A percentile compares a stretch with the other conserved stretches of the same genome.
These are phyloP conservation scores for Apodemus agrarius DNA, from an alignment of 2,797 vertebrate genomes.

Conservation along the genomic window DNA sequence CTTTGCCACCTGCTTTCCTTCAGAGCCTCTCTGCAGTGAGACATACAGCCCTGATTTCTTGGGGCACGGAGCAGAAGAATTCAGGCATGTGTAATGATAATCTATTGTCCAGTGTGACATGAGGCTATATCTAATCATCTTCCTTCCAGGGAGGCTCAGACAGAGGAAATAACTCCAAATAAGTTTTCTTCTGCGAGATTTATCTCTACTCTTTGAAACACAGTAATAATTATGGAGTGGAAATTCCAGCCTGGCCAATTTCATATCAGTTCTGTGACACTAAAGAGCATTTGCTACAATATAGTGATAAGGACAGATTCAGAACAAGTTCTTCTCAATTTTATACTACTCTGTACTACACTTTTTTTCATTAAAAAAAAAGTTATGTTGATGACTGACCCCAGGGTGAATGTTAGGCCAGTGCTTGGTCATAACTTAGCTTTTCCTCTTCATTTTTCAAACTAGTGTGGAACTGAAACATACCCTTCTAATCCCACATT, in stretches of 20 bases:
- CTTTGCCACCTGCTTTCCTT: background rate
- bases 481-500: background rate
- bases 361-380: background rate
- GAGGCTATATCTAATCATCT: background rate
- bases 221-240: background rate
- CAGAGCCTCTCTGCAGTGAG: background rate
- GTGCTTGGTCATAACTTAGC: background rate
- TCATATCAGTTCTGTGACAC: conserved; percentile 1
- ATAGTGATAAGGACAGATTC: background rate
- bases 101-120: background rate
- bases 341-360: background rate
- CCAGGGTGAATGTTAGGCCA: background rate
- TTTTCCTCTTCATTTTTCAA: background rate
- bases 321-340: conserved; percentile 29
- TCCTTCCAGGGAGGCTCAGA: background rate
- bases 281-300: background rate
- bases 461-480: background rate
- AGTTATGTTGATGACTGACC: background rate
- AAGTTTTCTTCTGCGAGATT: background rate
- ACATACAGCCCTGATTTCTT: background rate
- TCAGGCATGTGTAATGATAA: background rate
- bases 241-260: conserved; percentile 15
- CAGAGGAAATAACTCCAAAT: background rate
- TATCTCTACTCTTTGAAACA: conserved; percentile 21
- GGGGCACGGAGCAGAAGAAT: background rate